Evolutionary conservation across 2,113 vertebrate genomes (phyloP).

Genomic region (Cromileptes altivelis): DNA sequence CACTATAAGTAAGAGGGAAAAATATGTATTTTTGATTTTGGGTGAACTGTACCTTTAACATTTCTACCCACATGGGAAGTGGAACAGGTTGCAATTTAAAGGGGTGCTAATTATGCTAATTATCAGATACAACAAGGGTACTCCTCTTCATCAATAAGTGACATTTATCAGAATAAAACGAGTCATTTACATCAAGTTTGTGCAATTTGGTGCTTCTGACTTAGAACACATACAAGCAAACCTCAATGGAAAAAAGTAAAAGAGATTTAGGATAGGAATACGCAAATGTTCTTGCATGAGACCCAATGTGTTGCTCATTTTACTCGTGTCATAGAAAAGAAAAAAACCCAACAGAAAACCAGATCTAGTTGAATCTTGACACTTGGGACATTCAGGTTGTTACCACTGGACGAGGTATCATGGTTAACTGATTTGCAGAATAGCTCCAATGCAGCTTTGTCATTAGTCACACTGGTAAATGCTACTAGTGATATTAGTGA

Average conservation of each 20-base stretch:
- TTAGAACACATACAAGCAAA: background rate
- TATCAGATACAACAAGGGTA: background rate
- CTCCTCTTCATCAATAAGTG: background rate
- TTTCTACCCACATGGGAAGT: background rate
- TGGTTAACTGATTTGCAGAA: background rate
- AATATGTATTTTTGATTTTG: no score
- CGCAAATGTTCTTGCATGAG: background rate
- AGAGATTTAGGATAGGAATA: background rate
- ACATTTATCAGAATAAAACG: background rate
- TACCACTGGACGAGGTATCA: background rate
- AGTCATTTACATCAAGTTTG: background rate
- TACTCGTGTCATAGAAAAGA: background rate
- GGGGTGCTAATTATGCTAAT: background rate
- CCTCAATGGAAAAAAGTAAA: background rate
- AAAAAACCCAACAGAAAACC: background rate
- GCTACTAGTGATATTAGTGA: background rate
- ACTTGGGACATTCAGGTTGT: background rate
- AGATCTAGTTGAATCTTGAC: background rate
- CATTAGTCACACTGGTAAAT: conserved; percentile 11
- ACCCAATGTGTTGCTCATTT: background rate
- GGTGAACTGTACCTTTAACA: no score
- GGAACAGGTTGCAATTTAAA: background rate
- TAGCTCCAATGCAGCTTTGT: background rate
- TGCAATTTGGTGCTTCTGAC: background rate
- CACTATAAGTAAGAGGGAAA: no score